Base-by-base conservation (phyloP, 1,140 invertebrate genomes). In the Callitettix versicolor region DNA sequence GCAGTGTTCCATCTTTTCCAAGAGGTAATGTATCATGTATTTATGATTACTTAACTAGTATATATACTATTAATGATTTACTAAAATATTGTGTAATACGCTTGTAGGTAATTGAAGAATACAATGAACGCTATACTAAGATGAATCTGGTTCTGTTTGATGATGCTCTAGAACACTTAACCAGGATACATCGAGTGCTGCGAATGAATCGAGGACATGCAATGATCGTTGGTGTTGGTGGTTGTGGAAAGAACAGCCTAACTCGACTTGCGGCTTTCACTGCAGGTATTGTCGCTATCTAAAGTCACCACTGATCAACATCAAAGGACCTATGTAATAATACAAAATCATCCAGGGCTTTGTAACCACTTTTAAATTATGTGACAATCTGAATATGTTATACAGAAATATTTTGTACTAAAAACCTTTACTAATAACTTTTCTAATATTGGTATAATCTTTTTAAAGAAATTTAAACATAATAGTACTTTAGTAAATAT, bases 141-240 rank as follows among this genome's bases (percentile, higher is more conserved):
- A 76, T 93, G 71, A 80, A 81, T 14, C 75, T 95, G 52, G 88
- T 95, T 0, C 70, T 95, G 2, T 95, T 95, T 65, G 85, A 94
- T 64, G 89, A 94, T 68, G 91, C 88, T 26, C 68, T 95, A 24
- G 88, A 94, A 62, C 90, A 95, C 69, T 67, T 94, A 59, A 92
- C 86, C 0, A 75, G 91, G 44, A 79, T 92, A 1, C 88, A 94
- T 61, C 78, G 92, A 52, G 80, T 84, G 0, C 68, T 94, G 42
- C 75, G 90, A 46, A 84, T 92, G 79, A 79, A 90, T 64, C 79
- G 82, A 58, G 89, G 89, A 0, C 88, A 95, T 65, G 79, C 84
- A 5, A 72, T 95, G 64, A 71, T 94, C 18, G 81, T 95, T 3
- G 91, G 91, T 9, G 85, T 89, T 1, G 88, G 86, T 3, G 90